phyloP scores from a whole-genome alignment of 2,797 vertebrate species.

The Macrochelys suwanniensis region DNA sequence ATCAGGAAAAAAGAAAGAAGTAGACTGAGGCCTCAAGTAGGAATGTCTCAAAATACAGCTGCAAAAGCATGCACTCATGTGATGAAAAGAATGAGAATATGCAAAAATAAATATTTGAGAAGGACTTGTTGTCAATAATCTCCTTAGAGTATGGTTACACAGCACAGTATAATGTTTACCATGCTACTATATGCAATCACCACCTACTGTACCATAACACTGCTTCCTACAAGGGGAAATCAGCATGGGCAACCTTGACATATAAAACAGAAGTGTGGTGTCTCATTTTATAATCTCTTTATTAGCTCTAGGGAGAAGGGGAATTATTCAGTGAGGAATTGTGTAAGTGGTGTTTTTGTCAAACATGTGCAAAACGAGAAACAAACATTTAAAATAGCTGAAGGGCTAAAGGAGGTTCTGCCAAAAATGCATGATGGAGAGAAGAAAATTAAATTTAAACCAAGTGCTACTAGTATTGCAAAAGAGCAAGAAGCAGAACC shows the following conservation, averaged over 20 bases:
- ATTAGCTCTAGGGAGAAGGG: constrained; percentile 57
- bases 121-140: not conserved
- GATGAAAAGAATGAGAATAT: fast-evolving
- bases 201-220: not conserved
- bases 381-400: constrained; percentile 76
- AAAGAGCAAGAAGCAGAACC: constrained; percentile 67
- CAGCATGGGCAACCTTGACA: not conserved
- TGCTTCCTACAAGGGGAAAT: constrained; percentile 12
- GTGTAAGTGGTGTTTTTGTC: constrained; percentile 72
- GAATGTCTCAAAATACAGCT: not conserved
- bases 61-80: fast-evolving
- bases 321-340: constrained; percentile 62
- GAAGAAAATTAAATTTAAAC: constrained; percentile 70
- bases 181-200: not conserved
- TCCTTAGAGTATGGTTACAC: not conserved
- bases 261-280: constrained; percentile 19
- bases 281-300: constrained; percentile 60
- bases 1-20: not conserved
- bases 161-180: fast-evolving
- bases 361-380: constrained; percentile 75
- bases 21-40: fast-evolving
- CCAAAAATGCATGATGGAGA: constrained; percentile 65
- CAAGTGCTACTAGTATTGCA: constrained; percentile 63
- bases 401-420: constrained; percentile 64
- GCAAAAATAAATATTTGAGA: not conserved